Base-by-base conservation (phyloP, 2,888 invertebrate species). In the Meteorus cinctellus region DNA sequence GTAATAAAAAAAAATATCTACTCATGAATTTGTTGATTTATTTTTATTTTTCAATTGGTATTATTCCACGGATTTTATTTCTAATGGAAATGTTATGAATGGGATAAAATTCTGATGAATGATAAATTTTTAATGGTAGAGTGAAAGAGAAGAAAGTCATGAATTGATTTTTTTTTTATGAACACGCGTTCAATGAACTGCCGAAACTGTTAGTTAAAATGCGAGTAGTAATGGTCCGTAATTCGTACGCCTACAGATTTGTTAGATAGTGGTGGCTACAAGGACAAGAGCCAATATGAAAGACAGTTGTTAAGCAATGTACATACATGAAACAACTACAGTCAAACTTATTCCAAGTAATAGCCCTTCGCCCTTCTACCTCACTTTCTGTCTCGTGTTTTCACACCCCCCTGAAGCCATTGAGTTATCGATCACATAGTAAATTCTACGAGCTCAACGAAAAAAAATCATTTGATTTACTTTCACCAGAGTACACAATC, bases 211-310 rank as follows among this genome's bases (percentile, higher is more conserved):
- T 10, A 45, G 71, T 60, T 45, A 63, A 41, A 27, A 29, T 45
- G 62, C n/a, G 62, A 70, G 71, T 62, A 45, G 71, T 62, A 63
- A 72, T 45, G 48, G 62, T 41, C 71, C 27, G 71, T 70, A 34
- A 70, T 24, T 19, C 41, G 70, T 70, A 59, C 70, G 59, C 34
- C 34, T 62, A 72, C 29, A 27, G 62, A 72, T 72, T 72, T 45
- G 45, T 71, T 29, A 72, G 62, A 45, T 62, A 24, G 34, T 27
- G 59, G 19, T 27, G 19, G 19, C 8, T 24, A 41, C 8, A 41
- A 41, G 41, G 12, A 41, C 12, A 12, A 41, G 8, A 41, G 6
- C 41, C 8, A 41, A 41, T 41, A 12, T 41, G 41, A 12, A 41
- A 41, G 2, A 12, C 12, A 41, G 12, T 41, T 4, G 41, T 10